Base-by-base conservation (phyloP, 2,888 invertebrate genomes). In the Anoplius nigerrimus region DNA sequence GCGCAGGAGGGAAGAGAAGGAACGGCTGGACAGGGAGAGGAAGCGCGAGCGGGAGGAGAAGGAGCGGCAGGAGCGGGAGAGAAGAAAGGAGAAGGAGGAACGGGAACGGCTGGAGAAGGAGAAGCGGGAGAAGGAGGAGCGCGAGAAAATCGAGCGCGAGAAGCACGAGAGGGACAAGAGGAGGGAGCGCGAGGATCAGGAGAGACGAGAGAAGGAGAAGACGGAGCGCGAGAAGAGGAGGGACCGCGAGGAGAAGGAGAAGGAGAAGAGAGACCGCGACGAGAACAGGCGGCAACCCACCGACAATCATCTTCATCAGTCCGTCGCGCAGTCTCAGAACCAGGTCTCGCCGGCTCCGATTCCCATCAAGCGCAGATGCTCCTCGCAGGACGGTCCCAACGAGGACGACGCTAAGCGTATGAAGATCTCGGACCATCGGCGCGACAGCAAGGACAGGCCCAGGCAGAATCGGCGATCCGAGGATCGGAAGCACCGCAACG, bases 351-450 rank as follows among this genome's bases (percentile, higher is more conserved):
- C 80, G 0, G 92, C 93, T 2, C 91, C 91, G 68, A 91, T 94
- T 34, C 92, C 93, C 0, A 90, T 91, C 65, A 96, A 96, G 88
- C 91, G 96, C 59, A 91, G 95, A 69, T 92, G 95, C 83, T 95
- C 95, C 74, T 94, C 94, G 0, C 95, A 95, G 85, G 95, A 95
- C 67, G 89, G 89, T 61, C 85, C 91, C 2, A 89, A 90, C 61
- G 93, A 94, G 69, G 92, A 92, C 15, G 87, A 89, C 2, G 85
- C 90, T 2, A 94, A 94, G 81, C 92, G 92, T 73, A 90, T 91
- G 75, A 93, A 92, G 87, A 90, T 91, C 65, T 91, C 90, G 45
- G 91, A 91, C 46, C 89, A 90, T 71, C 90, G 94, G 69, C 90
- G 94, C 65, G 94, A 95, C 84, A 94, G 94, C 52, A 94, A 94